Base-by-base conservation (phyloP, 2,888 invertebrate species). In the Pandemis cinnamomeana region DNA sequence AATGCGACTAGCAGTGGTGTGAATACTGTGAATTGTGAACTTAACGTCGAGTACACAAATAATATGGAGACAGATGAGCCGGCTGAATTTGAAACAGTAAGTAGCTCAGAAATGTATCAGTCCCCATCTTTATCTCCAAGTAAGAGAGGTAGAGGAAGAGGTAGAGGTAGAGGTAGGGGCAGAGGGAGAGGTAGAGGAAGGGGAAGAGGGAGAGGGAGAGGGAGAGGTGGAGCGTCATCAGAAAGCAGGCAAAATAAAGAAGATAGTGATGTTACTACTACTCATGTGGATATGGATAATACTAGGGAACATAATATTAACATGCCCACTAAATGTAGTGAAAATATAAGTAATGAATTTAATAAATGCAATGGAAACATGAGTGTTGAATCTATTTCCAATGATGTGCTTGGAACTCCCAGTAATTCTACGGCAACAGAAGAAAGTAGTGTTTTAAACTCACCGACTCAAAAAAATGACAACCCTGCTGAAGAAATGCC, bases 71-170 rank as follows among this genome's bases (percentile, higher is more conserved):
- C 7, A 20, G 67, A 53, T 41, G 70, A 69, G 11, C 20, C 60
- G 13, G 41, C 42, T 27, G 73, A 61, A 8, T 13, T 48, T 15
- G 70, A 74, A 71, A 13, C 67, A 20, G 74, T 67, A 42, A 70
- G 64, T 63, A 71, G 66, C 42, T 67, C 74, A 8, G 74, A 71
- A 67, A 46, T 55, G n/a, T 48, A 41, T 55, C 60, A 71, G 53
- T 11, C 60, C 20, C 20, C 46, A 53, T 10, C 11, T 8, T 6
- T 48, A 41, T 36, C 69, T 60, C 42, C 53, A 5, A 73, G 70
- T 44, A 58, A 58, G 27, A 60, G 8, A 36, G 70, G 70, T 55
- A 46, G 63, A 51, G 64, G 67, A 0, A 42, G 67, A 7, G 55
- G 67, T 8, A 55, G 67, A 42, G 67, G 68, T 27, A 53, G 11